Evolutionary conservation across 2,797 vertebrate genomes (phyloP).

Genomic region (Danio jaintianensis): DNA sequence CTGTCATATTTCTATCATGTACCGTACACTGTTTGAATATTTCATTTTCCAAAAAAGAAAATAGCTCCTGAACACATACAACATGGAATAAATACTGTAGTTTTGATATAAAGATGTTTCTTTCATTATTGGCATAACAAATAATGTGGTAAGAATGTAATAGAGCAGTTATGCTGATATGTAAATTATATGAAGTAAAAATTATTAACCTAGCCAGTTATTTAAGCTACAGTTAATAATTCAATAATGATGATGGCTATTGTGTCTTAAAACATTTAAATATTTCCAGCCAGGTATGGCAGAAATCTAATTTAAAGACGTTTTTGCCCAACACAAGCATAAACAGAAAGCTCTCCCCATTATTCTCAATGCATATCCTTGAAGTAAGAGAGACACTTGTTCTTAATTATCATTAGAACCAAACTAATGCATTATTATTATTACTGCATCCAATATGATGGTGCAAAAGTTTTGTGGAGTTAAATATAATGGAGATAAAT

Average conservation of each 20-base stretch:
- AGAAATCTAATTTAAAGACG: background rate
- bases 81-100: slow-evolving; percentile 1
- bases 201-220: background rate
- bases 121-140: slow-evolving; percentile 13
- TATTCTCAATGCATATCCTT: background rate
- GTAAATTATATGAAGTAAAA: background rate
- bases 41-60: background rate
- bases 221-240: slow-evolving; percentile 17
- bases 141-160: slow-evolving; percentile 38
- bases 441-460: background rate
- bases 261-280: slow-evolving; percentile 1
- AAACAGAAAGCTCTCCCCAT: background rate
- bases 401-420: background rate
- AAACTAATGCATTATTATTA: background rate
- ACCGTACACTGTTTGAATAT: background rate
- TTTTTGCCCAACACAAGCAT: background rate
- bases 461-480: background rate
- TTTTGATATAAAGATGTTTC: background rate
- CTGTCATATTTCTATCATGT: background rate
- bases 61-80: slow-evolving; percentile 2
- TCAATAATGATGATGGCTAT: background rate
- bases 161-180: background rate
- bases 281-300: background rate
- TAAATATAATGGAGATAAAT: background rate
- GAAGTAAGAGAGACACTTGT: background rate